Evolutionary conservation across 2,888 invertebrate species (phyloP).

Genomic region (Galerucella pusilla): DNA sequence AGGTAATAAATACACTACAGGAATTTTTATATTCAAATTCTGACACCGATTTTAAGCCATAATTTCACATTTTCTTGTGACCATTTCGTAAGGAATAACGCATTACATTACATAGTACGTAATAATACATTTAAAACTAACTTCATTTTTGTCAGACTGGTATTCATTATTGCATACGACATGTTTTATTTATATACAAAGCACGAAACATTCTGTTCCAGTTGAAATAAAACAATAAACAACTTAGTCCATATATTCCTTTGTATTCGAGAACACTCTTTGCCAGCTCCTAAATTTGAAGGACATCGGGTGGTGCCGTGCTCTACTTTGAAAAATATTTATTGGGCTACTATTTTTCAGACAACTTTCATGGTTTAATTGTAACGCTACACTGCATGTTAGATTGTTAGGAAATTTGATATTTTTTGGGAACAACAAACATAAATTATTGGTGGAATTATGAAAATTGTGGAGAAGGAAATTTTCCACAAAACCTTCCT

Average conservation of each 20-base stretch:
- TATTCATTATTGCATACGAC: background rate
- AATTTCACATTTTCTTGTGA: too few relatives aligned
- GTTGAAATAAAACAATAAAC: constrained; percentile 4
- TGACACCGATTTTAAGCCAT: too few relatives aligned
- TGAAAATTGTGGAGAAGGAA: background rate
- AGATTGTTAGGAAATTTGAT: background rate
- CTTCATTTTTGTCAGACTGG: background rate
- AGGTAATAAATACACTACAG: too few relatives aligned
- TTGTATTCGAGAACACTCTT: background rate
- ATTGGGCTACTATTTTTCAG: background rate
- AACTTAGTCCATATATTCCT: constrained; percentile 9
- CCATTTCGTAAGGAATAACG: too few relatives aligned
- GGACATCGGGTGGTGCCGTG: background rate
- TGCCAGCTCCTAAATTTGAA: background rate
- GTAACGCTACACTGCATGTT: background rate
- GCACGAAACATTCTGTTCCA: constrained; percentile 2
- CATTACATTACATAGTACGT: too few relatives aligned
- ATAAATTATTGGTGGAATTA: too few relatives aligned
- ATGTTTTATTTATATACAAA: constrained; percentile 14
- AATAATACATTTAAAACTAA: too few relatives aligned
- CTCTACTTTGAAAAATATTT: constrained; percentile 7
- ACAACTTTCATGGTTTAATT: background rate
- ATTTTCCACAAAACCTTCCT: too few relatives aligned
- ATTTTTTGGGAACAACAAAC: background rate
- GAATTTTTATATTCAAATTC: too few relatives aligned